Evolutionary conservation across 2,797 vertebrate genomes (phyloP).

Genomic region (Liasis olivaceus): DNA sequence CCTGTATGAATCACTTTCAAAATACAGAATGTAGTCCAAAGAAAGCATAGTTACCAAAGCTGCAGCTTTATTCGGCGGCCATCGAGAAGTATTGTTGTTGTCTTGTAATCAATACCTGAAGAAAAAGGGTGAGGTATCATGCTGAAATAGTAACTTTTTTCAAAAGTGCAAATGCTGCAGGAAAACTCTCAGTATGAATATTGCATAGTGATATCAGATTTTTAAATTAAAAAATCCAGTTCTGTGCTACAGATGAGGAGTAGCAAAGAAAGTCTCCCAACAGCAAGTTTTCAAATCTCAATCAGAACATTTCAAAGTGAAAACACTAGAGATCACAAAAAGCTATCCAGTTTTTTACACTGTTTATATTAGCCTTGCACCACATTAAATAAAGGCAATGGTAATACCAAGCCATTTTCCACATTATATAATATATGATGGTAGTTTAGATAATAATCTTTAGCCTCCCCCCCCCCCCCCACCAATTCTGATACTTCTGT

Average conservation of each 20-base stretch:
- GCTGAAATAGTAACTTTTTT: neutral
- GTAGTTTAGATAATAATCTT: neutral
- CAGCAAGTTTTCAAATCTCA: neutral
- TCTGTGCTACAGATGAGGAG: neutral
- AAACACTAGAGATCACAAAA: neutral
- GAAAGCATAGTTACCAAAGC: constrained; percentile 77
- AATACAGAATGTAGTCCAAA: neutral
- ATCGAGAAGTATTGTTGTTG: constrained; percentile 86
- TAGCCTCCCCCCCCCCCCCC: neutral
- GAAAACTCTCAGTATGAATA: neutral
- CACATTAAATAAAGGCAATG: neutral
- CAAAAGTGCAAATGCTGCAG: neutral
- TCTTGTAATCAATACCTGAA: constrained; percentile 87
- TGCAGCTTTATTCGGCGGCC: constrained; percentile 86
- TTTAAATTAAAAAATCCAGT: neutral
- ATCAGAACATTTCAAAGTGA: neutral
- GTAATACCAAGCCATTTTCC: neutral
- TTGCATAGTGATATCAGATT: neutral
- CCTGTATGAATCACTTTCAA: neutral
- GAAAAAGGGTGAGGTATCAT: neutral
- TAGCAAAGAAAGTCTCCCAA: neutral
- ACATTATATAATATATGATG: neutral
- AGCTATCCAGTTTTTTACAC: neutral
- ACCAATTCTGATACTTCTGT: neutral
- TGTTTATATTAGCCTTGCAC: neutral